A percentile compares a stretch with the other conserved stretches of the same genome.
phyloP scores from a whole-genome alignment of 1,140 invertebrate species.

The Drosophila pseudoobscura region DNA sequence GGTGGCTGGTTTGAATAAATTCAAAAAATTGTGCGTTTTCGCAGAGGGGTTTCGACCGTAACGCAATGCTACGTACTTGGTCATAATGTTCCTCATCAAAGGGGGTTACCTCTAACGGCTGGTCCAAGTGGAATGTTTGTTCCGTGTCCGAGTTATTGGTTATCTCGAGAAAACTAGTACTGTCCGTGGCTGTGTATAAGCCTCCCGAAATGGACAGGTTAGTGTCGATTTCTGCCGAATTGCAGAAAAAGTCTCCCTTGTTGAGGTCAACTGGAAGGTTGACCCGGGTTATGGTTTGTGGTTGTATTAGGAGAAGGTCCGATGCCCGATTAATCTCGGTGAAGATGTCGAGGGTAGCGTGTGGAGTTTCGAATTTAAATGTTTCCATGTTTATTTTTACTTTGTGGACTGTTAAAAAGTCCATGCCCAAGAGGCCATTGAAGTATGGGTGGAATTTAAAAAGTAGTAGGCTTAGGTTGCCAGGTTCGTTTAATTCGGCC shows the following conservation, averaged over 20 bases:
- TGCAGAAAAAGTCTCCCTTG: background rate
- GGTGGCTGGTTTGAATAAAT: background rate
- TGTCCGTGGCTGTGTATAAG: background rate
- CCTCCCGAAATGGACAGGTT: slow-evolving; percentile 4
- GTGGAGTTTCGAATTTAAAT: too few relatives aligned
- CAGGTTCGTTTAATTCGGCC: too few relatives aligned
- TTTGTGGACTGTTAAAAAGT: too few relatives aligned
- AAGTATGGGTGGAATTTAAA: too few relatives aligned
- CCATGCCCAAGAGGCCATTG: too few relatives aligned
- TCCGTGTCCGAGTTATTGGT: background rate
- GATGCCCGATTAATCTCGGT: too few relatives aligned
- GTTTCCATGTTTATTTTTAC: too few relatives aligned
- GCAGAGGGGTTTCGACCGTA: background rate
- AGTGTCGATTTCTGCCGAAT: background rate
- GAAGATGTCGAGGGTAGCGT: too few relatives aligned
- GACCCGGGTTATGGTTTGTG: background rate
- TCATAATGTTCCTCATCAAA: background rate
- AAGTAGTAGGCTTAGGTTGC: too few relatives aligned
- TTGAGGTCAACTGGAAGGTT: background rate
- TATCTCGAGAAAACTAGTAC: background rate
- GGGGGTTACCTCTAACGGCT: background rate
- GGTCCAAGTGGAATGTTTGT: slow-evolving; percentile 1
- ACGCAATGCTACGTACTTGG: background rate
- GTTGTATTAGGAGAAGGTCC: too few relatives aligned
- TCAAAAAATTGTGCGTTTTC: background rate